Evolutionary conservation across 2,797 vertebrate species (phyloP), one percentile per base, ranked within the genome.

Genomic region (Catostomus latipinnis): DNA sequence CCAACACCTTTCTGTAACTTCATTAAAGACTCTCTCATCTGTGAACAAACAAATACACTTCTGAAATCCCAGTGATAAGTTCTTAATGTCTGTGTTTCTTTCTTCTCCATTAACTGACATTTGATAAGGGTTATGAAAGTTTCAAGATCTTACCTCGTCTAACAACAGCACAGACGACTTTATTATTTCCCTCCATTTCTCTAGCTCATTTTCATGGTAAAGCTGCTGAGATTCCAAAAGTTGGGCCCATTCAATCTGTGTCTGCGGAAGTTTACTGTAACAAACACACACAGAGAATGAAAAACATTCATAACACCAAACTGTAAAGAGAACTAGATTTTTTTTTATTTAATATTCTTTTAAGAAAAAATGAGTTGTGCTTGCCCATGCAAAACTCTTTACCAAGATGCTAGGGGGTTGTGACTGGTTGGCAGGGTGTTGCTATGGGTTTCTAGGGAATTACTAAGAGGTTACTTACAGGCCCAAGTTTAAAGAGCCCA

Each of bases 21-120:
- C 91, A 96, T 87, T 80, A 99, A 93, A 6, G 97, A 99, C 87
- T 98, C 96, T 90, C 97, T 98, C 97, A 99, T 99, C 97, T 99
- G 91, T 65, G 54, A 68, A 78, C 48, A 74, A 18, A 62, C 58
- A 82, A 65, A 81, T 11, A 48, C 16, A 18, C 10, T 4, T 13
- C 10, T 62, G 16, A 13, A 68, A 73, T 53, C 18, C 52, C 12
- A 22, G 14, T 6, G 18, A 62, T 8, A 3, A 34, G 34, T 34
- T 34, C 34, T 34, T 34, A 34, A 34, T 34, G 34, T 34, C 34
- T 34, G 34, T 34, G 34, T 34, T 34, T 34, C 34, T 34, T 34
- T 34, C 34, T 34, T 34, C 2, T 34, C 4, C 34, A 34, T 34
- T 34, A 34, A 34, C 34, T 34, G 34, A 34, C 4, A 34, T 34